Conservation (phyloP, 37 sponge, comb jelly and placozoan genomes). For the Haliclona indistincta region DNA sequence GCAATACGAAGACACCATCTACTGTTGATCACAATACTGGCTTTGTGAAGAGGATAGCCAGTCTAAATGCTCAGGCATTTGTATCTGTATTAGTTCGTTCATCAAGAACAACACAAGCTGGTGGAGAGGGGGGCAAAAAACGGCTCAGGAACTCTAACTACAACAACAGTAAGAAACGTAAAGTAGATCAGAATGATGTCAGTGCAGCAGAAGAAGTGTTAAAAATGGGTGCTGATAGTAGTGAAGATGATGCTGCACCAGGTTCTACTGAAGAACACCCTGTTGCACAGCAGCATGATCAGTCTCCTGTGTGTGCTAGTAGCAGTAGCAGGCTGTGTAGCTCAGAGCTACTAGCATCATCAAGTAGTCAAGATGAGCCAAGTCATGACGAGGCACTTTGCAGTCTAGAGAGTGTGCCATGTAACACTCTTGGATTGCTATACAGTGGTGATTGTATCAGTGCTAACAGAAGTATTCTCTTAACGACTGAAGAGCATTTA, state of each 20-base stretch:
- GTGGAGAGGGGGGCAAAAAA: too few species aligned
- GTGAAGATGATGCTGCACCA: too few species aligned
- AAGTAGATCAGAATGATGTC: too few species aligned
- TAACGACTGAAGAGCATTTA: background rate
- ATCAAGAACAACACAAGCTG: background rate
- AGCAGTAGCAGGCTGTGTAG: too few species aligned
- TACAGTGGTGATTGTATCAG: slow-evolving; percentile 34
- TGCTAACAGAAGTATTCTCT: slow-evolving; percentile 12
- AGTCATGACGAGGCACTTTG: background rate
- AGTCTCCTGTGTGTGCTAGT: too few species aligned
- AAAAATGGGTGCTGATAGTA: too few species aligned
- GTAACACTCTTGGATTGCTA: slow-evolving; percentile 22
- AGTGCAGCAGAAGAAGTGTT: too few species aligned
- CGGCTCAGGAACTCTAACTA: background rate
- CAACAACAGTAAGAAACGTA: slow-evolving; percentile 4
- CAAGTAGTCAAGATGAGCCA: background rate
- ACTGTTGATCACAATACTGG: background rate
- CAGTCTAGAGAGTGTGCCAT: background rate
- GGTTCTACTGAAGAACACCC: too few species aligned
- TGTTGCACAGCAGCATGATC: background rate
- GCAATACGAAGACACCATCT: background rate
- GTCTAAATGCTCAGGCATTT: background rate
- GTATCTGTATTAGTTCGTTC: too few species aligned
- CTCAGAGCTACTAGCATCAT: too few species aligned
- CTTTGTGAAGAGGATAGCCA: background rate